These are phyloP conservation scores for Meganola albula DNA, from an alignment of 2,888 invertebrate genomes.

Conservation along the genomic window DNA sequence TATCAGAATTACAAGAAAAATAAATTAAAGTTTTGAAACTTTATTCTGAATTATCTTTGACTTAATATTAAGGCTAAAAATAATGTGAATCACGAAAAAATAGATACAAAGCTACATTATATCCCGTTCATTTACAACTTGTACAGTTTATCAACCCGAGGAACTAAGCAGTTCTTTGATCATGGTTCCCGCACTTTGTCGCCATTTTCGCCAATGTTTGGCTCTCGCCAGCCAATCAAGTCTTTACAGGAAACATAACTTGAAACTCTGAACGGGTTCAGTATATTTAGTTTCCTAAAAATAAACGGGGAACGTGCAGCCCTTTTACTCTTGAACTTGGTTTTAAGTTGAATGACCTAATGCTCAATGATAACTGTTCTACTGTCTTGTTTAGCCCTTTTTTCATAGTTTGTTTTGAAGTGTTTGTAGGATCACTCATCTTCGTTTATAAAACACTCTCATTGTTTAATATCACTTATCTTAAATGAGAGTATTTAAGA, in stretches of 20 bases:
- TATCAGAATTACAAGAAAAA: too few species aligned
- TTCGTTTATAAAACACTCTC: constrained; percentile 12
- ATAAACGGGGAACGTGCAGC: constrained; percentile 54
- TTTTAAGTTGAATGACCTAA: constrained; percentile 52
- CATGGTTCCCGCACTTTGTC: constrained; percentile 18
- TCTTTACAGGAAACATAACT: constrained; percentile 43
- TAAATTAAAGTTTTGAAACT: too few species aligned
- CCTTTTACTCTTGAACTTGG: constrained; percentile 71
- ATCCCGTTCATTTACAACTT: too few species aligned
- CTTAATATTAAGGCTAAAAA: too few species aligned
- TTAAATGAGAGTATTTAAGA: too few species aligned
- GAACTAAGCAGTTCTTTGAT: constrained; percentile 29
- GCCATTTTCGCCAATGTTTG: constrained; percentile 39
- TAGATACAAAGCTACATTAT: too few species aligned
- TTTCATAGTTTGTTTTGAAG: constrained; percentile 22
- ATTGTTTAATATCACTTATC: constrained; percentile 14
- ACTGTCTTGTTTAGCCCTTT: constrained; percentile 27
- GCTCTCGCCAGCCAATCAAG: constrained; percentile 31
- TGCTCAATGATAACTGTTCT: constrained; percentile 43
- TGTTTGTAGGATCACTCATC: constrained; percentile 21
- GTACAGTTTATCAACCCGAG: too few species aligned
- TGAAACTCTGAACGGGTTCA: constrained; percentile 33
- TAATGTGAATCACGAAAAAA: too few species aligned
- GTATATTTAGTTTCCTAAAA: constrained; percentile 68
- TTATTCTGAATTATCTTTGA: too few species aligned